These are phyloP conservation scores for Holothuria leucospilota DNA, from an alignment of 53 echinoderm and acorn worm species.

Conservation along the genomic window DNA sequence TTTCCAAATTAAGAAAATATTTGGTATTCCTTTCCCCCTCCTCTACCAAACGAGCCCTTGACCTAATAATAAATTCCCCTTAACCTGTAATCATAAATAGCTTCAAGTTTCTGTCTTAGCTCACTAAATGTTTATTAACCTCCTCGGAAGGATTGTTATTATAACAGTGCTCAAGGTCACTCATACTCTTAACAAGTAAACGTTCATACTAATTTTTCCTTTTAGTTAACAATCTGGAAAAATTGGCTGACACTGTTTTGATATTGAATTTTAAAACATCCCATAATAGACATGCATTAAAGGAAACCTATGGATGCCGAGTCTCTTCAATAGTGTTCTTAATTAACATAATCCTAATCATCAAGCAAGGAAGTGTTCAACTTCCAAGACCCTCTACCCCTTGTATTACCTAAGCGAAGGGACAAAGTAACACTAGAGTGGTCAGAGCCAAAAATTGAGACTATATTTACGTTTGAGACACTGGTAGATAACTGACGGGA, in stretches of 20 bases:
- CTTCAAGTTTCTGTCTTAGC: neutral
- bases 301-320: too few relatives aligned
- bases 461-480: constrained; percentile 20
- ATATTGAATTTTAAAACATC: too few relatives aligned
- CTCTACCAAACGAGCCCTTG: neutral
- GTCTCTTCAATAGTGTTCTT: too few relatives aligned
- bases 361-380: constrained; percentile 28
- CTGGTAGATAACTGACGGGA: constrained; percentile 15
- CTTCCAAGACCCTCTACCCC: constrained; percentile 51
- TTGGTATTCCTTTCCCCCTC: neutral
- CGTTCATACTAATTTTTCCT: too few relatives aligned
- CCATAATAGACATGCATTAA: too few relatives aligned
- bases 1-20: too few relatives aligned
- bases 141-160: neutral
- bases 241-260: too few relatives aligned
- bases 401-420: neutral
- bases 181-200: neutral
- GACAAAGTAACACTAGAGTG: constrained; percentile 28
- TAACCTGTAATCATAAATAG: neutral
- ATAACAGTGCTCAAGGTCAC: neutral
- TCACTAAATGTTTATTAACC: neutral
- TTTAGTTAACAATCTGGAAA: too few relatives aligned
- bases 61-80: neutral
- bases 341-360: constrained; percentile 10
- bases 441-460: constrained; percentile 30